Percentiles rank a stretch among this genome's conserved stretches.
phyloP scores from a whole-genome alignment of 2,888 invertebrate species.

The Lycophotia porphyrea region DNA sequence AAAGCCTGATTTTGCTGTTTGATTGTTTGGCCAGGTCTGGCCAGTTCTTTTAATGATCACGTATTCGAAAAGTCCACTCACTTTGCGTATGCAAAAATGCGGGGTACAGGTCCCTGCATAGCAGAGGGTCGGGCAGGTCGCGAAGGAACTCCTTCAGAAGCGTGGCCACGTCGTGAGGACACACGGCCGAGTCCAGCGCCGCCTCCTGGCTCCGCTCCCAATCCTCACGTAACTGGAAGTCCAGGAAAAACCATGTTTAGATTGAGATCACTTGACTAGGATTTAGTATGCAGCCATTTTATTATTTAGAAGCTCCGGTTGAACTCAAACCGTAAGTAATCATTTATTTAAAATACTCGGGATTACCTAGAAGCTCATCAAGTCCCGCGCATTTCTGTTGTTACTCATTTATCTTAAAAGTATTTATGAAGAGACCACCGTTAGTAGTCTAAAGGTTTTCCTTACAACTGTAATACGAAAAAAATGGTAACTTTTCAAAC shows the following conservation, averaged over 20 bases:
- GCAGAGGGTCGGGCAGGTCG: slow-evolving; percentile 97
- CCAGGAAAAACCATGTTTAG: neutral
- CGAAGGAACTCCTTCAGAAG: slow-evolving; percentile 98
- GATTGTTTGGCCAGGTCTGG: neutral
- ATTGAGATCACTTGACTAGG: neutral
- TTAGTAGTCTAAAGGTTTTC: neutral
- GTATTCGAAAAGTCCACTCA: slow-evolving; percentile 83
- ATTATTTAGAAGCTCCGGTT: neutral
- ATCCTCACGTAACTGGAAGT: slow-evolving; percentile 95
- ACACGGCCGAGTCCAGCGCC: slow-evolving; percentile 94
- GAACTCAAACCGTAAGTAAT: neutral
- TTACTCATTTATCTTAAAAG: neutral
- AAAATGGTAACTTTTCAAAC: neutral
- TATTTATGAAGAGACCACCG: neutral
- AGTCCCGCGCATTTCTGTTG: neutral
- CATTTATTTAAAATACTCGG: neutral
- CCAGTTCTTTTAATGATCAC: neutral
- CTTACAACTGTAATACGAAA: neutral
- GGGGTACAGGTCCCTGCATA: slow-evolving; percentile 96
- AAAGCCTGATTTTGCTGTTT: neutral
- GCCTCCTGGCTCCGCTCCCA: slow-evolving; percentile 95
- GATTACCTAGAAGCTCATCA: neutral
- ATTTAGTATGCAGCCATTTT: neutral
- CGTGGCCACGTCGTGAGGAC: slow-evolving; percentile 98
- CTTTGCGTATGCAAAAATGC: slow-evolving; percentile 98